Conservation (phyloP, 2,797 vertebrate species). For the Spinibarbus caldwelli region DNA sequence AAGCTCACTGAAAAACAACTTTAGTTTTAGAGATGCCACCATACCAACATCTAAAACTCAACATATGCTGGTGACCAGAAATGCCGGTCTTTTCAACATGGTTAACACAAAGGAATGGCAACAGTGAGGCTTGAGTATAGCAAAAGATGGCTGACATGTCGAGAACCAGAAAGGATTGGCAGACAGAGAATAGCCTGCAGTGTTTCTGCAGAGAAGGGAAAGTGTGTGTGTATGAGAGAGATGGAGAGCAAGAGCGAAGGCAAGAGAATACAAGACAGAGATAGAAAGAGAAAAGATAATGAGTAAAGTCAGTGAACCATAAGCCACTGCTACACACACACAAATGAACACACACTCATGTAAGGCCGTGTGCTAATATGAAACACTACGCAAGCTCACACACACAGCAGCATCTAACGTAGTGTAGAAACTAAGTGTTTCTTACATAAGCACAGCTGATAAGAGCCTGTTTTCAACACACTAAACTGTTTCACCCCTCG, state of each 20-base stretch:
- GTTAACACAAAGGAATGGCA: neutral
- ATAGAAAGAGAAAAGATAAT: slow-evolving; percentile 63
- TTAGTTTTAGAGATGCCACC: neutral
- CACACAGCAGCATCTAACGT: slow-evolving; percentile 24
- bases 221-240: neutral
- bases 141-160: slow-evolving; percentile 8
- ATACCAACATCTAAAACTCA: neutral
- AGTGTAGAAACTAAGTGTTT: slow-evolving; percentile 37
- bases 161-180: slow-evolving; percentile 30
- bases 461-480: slow-evolving; percentile 2
- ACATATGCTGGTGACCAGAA: neutral
- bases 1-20: neutral
- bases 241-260: slow-evolving; percentile 15
- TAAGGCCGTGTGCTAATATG: slow-evolving; percentile 53
- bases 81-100: neutral
- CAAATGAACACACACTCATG: slow-evolving; percentile 55
- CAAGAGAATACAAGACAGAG: slow-evolving; percentile 42
- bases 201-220: slow-evolving; percentile 37
- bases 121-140: neutral
- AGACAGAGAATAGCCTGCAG: slow-evolving; percentile 43
- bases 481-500: slow-evolving; percentile 42
- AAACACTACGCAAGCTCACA: slow-evolving; percentile 16
- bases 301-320: slow-evolving; percentile 70
- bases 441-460: slow-evolving; percentile 41
- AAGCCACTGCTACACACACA: slow-evolving; percentile 53